Evolutionary conservation across 2,888 invertebrate genomes (phyloP), one percentile per base, ranked within the genome.

Genomic region (Dryococelus australis): DNA sequence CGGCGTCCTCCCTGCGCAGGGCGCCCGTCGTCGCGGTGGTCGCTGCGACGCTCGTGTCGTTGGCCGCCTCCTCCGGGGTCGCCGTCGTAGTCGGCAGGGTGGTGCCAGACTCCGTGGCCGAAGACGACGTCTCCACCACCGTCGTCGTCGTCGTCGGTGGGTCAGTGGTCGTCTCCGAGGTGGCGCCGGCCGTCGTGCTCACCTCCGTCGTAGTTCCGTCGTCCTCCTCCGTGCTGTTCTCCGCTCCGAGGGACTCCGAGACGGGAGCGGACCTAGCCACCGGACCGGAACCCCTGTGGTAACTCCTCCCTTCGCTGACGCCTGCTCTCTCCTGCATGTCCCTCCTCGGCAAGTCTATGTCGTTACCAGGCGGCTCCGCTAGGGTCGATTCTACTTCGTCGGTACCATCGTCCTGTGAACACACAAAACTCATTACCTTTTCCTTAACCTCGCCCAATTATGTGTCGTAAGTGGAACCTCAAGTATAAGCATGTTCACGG

Each of bases 271-370:
- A 20, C 47, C 47, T 47, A 10, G 85, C 53, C 24, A 84, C 35
- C 27, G 26, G 27, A 86, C 86, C 83, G 35, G 16, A 43, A 43
- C 80, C 27, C 85, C 91, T n/a, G 90, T 89, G 87, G 90, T 90
- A 43, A 90, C 90, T 88, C 91, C 90, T 88, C 91, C 91, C 87
- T 90, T 90, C 43, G 88, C 78, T 24, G 86, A 84, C 35, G n/a
- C 88, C 16, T 8, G 47, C 47, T 47, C 47, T 47, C 47, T 47
- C 12, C 47, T 6, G 65, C 20, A 5, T 16, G 20, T 65, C 65
- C 20, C 65, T 13, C 65, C 20, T 24, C 65, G 10, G 65, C 65
- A n/a, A 20, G 65, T 20, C 65, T n/a, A n/a, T n/a, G n/a, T 65
- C 6, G 20, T 47, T 47, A 16, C 47, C 47, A 47, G 47, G 47